These are phyloP conservation scores for Chloroceryle aenea DNA, from an alignment of 2,113 vertebrate genomes.

Conservation along the genomic window DNA sequence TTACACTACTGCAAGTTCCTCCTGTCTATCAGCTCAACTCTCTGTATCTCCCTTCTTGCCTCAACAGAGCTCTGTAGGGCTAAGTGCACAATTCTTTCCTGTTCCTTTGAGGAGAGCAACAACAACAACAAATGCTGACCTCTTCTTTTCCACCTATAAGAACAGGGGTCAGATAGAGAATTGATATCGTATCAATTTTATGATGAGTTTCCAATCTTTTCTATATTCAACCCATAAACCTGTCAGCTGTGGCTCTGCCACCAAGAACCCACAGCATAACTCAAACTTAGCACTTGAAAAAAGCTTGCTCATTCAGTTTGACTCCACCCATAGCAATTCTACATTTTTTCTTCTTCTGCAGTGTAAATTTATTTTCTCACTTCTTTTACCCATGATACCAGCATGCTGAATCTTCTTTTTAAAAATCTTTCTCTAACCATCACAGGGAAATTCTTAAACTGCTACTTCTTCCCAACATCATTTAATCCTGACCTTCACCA, in stretches of 20 bases:
- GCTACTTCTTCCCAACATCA: neutral
- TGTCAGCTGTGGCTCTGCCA: neutral
- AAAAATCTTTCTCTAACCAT: neutral
- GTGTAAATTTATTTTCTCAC: neutral
- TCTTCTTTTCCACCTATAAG: neutral
- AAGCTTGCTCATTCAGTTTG: neutral
- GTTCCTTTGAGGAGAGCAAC: neutral
- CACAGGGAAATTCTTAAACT: neutral
- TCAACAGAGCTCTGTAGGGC: neutral
- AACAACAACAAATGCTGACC: neutral
- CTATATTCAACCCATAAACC: neutral
- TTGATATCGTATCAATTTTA: too few species aligned
- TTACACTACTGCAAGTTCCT: neutral
- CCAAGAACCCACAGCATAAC: neutral
- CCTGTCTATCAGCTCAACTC: neutral
- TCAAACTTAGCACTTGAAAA: neutral
- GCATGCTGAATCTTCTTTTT: neutral
- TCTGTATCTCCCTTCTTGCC: neutral
- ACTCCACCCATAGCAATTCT: neutral
- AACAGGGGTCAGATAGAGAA: neutral
- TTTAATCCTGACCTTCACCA: neutral
- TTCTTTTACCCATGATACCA: neutral
- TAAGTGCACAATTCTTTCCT: neutral
- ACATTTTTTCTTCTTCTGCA: neutral
- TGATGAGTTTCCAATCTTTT: neutral